Evolutionary conservation across 2,888 invertebrate species (phyloP), one percentile per base, ranked within the genome.

Genomic region (Cactoblastis cactorum): DNA sequence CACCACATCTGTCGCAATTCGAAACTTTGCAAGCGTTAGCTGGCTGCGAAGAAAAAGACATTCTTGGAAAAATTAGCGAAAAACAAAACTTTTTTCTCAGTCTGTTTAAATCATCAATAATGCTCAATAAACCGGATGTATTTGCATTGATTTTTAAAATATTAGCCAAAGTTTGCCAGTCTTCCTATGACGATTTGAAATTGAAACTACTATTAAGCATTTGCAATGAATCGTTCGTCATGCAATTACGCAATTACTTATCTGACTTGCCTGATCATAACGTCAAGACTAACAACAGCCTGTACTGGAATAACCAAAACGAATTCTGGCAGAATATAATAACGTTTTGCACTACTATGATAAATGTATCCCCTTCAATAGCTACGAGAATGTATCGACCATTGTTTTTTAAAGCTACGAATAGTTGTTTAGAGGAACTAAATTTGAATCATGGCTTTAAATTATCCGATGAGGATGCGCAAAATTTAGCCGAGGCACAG

Each of bases 311-410:
- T 6, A 62, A 80, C 46, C 74, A 68, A 57, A 60, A 58, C n/a
- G 62, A 63, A 15, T 87, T 87, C 70, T 87, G 87, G 87, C 53
- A 56, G 12, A 74, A 83, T 57, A 76, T 81, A 12, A 57, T 83
- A 33, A 56, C 43, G 12, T 78, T 85, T 59, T 76, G 71, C 51
- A 78, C 83, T 50, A 72, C 71, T 45, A 63, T 91, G 17, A 65
- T 84, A 1, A 70, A 72, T 18, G 63, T 75, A n/a, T 74, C 76
- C 1, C 85, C 86, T 6, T 68, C 79, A 8, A 69, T 72, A 4
- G 82, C 86, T 14, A 52, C 74, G 33, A 71, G 63, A 14, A 82
- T 67, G 56, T 83, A 80, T 53, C 72, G 82, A 50, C 68, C 78
- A 11, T 58, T 87, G 43, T 69, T 85, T 45, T 83, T 82, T 19